These are phyloP conservation scores for Drosophila niveifrons DNA, from an alignment of 2,888 invertebrate genomes.

Conservation along the genomic window DNA sequence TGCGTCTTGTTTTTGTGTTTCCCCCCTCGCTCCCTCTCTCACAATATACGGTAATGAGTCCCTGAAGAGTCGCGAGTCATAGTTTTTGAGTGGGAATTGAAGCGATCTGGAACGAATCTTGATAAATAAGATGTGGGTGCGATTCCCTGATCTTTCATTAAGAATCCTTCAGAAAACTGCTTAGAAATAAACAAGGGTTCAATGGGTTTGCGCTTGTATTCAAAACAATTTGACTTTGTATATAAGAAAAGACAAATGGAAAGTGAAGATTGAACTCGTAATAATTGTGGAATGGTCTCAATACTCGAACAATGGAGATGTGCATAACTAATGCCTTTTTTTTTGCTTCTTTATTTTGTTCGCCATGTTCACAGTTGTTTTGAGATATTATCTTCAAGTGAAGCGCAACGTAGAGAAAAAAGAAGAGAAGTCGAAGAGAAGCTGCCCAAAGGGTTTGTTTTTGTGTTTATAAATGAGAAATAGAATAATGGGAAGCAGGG, in stretches of 20 bases:
- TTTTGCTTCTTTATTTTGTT: slow-evolving; percentile 1
- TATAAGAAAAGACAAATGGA: background rate
- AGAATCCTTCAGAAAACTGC: background rate
- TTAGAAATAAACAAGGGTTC: background rate
- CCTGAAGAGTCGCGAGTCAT: background rate
- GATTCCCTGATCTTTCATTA: background rate
- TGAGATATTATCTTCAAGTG: slow-evolving; percentile 12
- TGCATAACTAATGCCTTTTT: background rate
- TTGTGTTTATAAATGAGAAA: slow-evolving; percentile 2
- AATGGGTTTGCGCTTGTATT: background rate
- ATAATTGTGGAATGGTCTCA: slow-evolving; percentile 2
- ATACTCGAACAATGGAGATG: slow-evolving; percentile 2
- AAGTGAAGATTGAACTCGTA: slow-evolving; percentile 9
- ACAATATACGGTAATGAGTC: background rate
- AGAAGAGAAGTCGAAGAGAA: slow-evolving; percentile 9
- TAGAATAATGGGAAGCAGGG: background rate
- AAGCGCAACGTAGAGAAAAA: slow-evolving; percentile 4
- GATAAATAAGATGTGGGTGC: background rate
- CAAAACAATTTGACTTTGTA: slow-evolving; percentile 3
- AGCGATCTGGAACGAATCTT: background rate
- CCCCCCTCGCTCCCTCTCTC: no score
- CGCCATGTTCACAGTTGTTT: slow-evolving; percentile 3
- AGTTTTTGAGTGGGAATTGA: slow-evolving; percentile 3
- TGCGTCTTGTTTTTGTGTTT: background rate
- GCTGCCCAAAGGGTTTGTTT: slow-evolving; percentile 1